phyloP scores from a whole-genome alignment of 1,140 invertebrate species.

The Cryptotermes secundus region DNA sequence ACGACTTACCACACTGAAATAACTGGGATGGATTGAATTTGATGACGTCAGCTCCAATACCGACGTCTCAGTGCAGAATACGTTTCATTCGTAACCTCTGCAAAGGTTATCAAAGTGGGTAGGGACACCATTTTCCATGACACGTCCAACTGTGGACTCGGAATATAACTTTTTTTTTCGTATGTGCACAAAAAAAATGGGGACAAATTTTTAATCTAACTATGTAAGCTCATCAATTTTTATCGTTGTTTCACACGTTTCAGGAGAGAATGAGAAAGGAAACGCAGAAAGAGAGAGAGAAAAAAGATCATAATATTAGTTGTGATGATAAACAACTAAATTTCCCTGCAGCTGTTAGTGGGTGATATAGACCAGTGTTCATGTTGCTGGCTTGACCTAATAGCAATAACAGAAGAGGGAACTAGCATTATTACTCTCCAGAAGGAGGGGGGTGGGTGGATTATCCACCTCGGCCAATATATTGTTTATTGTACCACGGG shows the following conservation, averaged over 20 bases:
- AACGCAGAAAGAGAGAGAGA: background rate
- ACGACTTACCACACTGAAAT: too few species aligned
- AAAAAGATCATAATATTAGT: background rate
- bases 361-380: background rate
- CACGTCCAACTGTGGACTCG: too few species aligned
- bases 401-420: background rate
- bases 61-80: too few species aligned
- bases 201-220: slow-evolving; percentile 17
- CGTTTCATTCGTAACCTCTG: too few species aligned
- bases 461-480: background rate
- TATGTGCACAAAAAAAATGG: background rate
- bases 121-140: too few species aligned
- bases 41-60: too few species aligned
- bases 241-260: background rate
- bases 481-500: background rate
- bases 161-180: background rate
- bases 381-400: background rate
- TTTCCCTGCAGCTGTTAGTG: background rate
- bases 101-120: too few species aligned
- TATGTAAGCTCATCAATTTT: background rate
- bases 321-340: background rate
- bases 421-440: background rate
- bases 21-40: too few species aligned
- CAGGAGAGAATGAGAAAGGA: background rate
- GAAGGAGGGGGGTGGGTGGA: background rate